phyloP scores from a whole-genome alignment of 2,888 invertebrate genomes.

The Drosophila anomelani region DNA sequence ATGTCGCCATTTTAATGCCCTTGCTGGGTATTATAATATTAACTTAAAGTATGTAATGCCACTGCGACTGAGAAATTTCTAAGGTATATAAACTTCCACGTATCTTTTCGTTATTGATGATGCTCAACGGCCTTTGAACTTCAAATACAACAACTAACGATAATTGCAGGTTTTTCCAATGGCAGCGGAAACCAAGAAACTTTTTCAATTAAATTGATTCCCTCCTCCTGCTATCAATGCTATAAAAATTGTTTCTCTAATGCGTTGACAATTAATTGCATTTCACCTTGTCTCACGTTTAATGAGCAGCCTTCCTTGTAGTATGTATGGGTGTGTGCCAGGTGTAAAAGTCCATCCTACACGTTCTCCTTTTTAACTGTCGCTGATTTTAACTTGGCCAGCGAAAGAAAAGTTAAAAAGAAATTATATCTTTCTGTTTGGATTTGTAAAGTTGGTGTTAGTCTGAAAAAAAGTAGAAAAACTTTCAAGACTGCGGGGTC shows the following conservation, averaged over 20 bases:
- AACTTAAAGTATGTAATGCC: not conserved
- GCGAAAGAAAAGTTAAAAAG: constrained; percentile 45
- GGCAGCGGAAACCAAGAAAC: constrained; percentile 32
- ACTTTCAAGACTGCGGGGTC: not conserved
- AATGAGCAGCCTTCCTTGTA: constrained; percentile 39
- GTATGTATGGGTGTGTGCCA: constrained; percentile 25
- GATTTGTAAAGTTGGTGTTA: constrained; percentile 4
- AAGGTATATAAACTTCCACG: not conserved
- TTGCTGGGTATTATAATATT: not conserved
- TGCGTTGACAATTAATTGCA: constrained; percentile 72
- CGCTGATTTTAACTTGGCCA: constrained; percentile 40
- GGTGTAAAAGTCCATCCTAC: constrained; percentile 61
- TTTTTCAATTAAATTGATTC: constrained; percentile 69
- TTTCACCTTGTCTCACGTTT: constrained; percentile 52
- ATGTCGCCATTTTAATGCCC: constrained; percentile 51
- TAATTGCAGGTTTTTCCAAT: constrained; percentile 48
- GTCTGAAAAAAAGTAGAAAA: not conserved
- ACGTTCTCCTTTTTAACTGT: constrained; percentile 51
- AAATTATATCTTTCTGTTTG: constrained; percentile 51
- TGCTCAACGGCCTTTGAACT: constrained; percentile 27
- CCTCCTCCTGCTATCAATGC: constrained; percentile 55
- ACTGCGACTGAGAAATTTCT: not conserved
- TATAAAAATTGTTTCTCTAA: constrained; percentile 49
- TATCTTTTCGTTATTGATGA: constrained; percentile 55
- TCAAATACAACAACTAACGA: constrained; percentile 47